Evolutionary conservation across 2,113 vertebrate genomes (phyloP), one percentile per base, ranked within the genome.

Genomic region (Micronycteris hirsuta): DNA sequence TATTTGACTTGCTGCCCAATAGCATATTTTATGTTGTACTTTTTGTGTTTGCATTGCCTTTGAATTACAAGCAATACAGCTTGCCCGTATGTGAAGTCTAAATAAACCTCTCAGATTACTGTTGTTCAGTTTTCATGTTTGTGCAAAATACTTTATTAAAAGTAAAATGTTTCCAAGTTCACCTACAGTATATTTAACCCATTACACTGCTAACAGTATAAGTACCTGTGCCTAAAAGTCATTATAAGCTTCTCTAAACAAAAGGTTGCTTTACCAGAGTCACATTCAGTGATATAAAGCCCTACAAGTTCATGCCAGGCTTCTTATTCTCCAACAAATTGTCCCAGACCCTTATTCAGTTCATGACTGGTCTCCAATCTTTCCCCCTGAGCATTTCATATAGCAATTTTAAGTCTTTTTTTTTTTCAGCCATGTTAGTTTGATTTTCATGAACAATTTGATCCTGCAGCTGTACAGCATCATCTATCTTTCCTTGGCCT

Each of bases 51-150:
- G 99, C 99, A 97, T 99, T 91, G 99, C 99, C 99, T 99, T 99
- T 80, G 99, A 99, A 98, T 99, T 99, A 97, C 99, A 99, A 97
- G 99, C 99, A 86, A 99, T 99, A 97, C 99, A 99, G 98, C 99
- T 99, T 97, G 99, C 99, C 92, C 99, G 99, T 99, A 99, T 99
- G 97, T 99, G 99, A 92, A 99, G 99, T 89, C 99, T 99, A 98
- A 99, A 99, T 89, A 99, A 98, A 97, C 99, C 99, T 99, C 99
- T 99, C 99, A 99, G 99, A 97, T 99, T 99, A 98, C 99, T 98
- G 98, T 99, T 99, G 99, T 99, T 99, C 97, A 99, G 98, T 98
- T 99, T 99, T 97, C 99, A 98, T 17, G 99, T 99, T 98, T 99
- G 99, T 86, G 99, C 99, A 98, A 99, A 99, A 99, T 99, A 99